Percentiles rank a stretch among this genome's conserved stretches.
Evolutionary conservation across 2,888 invertebrate species (phyloP).

Genomic region (Scaptomyza parva): DNA sequence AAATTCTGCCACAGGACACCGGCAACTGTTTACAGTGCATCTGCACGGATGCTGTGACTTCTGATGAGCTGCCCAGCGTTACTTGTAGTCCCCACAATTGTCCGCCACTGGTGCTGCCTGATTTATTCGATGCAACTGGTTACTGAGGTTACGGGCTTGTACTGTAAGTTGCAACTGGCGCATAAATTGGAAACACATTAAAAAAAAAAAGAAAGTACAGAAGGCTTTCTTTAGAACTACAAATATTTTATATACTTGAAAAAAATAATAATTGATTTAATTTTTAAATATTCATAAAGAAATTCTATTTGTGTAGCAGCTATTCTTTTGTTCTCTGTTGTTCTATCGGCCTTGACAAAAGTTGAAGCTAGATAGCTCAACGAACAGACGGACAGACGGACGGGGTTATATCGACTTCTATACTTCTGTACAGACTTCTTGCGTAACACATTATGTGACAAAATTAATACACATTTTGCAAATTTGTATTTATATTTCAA

Average conservation of each 20-base stretch:
- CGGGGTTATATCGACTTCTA: too few species aligned
- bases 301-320: too few species aligned
- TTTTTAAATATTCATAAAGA: conserved; percentile 42
- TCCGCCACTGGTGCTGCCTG: conserved; percentile 84
- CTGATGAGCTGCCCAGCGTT: conserved; percentile 84
- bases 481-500: conserved; percentile 37
- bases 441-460: too few species aligned
- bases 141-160: conserved; percentile 82
- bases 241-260: too few species aligned
- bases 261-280: conserved; percentile 23
- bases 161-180: conserved; percentile 65
- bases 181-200: not conserved
- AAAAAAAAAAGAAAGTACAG: conserved; percentile 5
- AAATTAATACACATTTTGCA: too few species aligned
- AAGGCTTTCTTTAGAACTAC: too few species aligned
- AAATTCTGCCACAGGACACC: conserved; percentile 88
- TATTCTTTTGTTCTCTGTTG: too few species aligned
- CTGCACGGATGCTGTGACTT: conserved; percentile 87
- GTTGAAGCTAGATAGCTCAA: too few species aligned
- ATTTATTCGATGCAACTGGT: conserved; percentile 85
- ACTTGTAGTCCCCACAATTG: conserved; percentile 85
- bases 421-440: too few species aligned
- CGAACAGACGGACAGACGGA: too few species aligned
- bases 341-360: too few species aligned
- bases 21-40: conserved; percentile 90